These are phyloP conservation scores for Centruroides sculpturatus DNA, from an alignment of 1,140 invertebrate species.

Conservation along the genomic window DNA sequence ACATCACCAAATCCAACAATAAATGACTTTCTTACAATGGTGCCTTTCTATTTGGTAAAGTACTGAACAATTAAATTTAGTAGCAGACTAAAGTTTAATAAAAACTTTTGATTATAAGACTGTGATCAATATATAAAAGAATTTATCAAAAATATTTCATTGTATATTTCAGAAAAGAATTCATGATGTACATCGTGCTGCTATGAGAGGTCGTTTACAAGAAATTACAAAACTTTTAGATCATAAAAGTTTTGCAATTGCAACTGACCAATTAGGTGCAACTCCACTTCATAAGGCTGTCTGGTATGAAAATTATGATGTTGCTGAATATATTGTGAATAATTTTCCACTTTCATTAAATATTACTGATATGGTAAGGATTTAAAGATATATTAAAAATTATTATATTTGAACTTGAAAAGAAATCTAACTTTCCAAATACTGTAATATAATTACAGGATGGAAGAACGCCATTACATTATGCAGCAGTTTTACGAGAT, in stretches of 20 bases:
- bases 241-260: slow-evolving; percentile 75
- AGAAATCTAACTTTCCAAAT: not conserved
- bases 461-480: slow-evolving; percentile 64
- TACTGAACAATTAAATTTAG: not conserved
- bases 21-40: slow-evolving; percentile 45
- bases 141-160: no score
- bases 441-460: slow-evolving; percentile 32
- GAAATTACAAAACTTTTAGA: slow-evolving; percentile 72
- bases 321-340: slow-evolving; percentile 47
- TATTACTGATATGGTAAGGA: slow-evolving; percentile 17
- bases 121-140: no score
- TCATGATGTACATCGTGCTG: slow-evolving; percentile 44
- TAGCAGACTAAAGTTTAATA: no score
- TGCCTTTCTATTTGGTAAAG: slow-evolving; percentile 33
- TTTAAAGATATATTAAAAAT: no score
- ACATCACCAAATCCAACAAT: slow-evolving; percentile 45
- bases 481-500: slow-evolving; percentile 51
- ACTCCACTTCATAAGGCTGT: slow-evolving; percentile 86
- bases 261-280: slow-evolving; percentile 67
- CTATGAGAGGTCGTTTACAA: slow-evolving; percentile 62
- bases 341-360: slow-evolving; percentile 18
- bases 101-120: no score
- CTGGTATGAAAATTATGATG: slow-evolving; percentile 69
- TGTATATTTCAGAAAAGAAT: slow-evolving; percentile 17
- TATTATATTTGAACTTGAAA: no score